phyloP scores from a whole-genome alignment of 1,140 invertebrate species.

The Magallana ariakensis region DNA sequence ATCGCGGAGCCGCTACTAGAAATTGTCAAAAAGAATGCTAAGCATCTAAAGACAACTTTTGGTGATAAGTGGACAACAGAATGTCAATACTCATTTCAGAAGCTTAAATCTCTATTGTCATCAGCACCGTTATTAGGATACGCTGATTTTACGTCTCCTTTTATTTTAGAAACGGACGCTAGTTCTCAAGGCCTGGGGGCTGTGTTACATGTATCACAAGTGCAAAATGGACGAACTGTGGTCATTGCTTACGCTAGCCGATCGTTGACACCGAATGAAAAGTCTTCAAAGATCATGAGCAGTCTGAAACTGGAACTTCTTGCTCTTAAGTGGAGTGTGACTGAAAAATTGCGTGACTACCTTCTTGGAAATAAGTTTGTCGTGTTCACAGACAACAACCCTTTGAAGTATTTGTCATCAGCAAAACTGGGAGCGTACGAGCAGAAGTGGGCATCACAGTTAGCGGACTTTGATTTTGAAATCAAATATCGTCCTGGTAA shows the following conservation, averaged over 20 bases:
- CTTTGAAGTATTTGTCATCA: not conserved
- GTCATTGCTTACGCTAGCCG: not conserved
- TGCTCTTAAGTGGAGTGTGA: not conserved
- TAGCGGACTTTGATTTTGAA: constrained; percentile 46
- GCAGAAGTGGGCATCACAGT: constrained; percentile 11
- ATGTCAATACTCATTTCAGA: too few relatives aligned
- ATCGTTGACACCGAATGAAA: not conserved
- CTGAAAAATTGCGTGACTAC: too few relatives aligned
- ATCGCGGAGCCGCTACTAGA: too few relatives aligned
- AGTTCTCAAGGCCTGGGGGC: not conserved
- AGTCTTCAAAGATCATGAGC: not conserved
- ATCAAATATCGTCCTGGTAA: constrained; percentile 41
- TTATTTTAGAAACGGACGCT: too few relatives aligned
- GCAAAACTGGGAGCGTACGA: constrained; percentile 18
- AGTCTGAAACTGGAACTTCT: not conserved
- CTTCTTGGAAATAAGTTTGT: too few relatives aligned
- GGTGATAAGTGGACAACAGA: too few relatives aligned
- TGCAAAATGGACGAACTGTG: not conserved
- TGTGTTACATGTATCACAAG: not conserved
- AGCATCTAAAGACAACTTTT: too few relatives aligned
- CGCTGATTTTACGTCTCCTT: too few relatives aligned
- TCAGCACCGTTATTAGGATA: too few relatives aligned
- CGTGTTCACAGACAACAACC: constrained; percentile 12
- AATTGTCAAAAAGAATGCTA: too few relatives aligned
- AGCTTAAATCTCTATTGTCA: too few relatives aligned